These are phyloP conservation scores for Scatophagus argus DNA, from an alignment of 2,113 vertebrate genomes.

Conservation along the genomic window DNA sequence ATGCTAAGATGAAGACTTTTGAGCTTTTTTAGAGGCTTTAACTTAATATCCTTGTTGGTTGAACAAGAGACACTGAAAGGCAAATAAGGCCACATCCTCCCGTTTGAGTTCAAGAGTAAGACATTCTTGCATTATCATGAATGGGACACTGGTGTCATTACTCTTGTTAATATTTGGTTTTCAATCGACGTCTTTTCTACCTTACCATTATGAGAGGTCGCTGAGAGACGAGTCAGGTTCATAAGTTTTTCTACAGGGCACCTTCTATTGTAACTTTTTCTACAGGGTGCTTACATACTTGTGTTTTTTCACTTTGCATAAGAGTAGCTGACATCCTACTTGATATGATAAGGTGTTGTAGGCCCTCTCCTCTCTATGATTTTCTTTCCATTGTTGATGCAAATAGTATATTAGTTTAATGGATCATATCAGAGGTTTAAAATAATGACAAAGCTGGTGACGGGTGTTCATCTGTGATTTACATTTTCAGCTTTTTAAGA, in stretches of 20 bases:
- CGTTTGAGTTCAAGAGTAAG: constrained; percentile 31
- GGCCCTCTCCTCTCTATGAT: constrained; percentile 14
- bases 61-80: constrained; percentile 34
- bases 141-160: constrained; percentile 42
- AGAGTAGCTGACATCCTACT: constrained; percentile 38
- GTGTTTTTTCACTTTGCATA: constrained; percentile 45
- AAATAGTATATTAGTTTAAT: constrained; percentile 24
- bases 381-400: constrained; percentile 29
- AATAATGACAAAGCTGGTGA: background rate
- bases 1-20: constrained; percentile 53
- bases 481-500: constrained; percentile 19
- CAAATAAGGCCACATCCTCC: constrained; percentile 46
- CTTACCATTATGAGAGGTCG: constrained; percentile 49
- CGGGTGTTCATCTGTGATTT: constrained; percentile 2
- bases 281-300: constrained; percentile 54
- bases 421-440: constrained; percentile 39
- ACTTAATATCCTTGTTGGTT: constrained; percentile 31
- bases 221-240: constrained; percentile 45
- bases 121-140: constrained; percentile 31
- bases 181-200: constrained; percentile 53
- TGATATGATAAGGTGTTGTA: constrained; percentile 8
- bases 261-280: constrained; percentile 70
- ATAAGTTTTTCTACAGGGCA: constrained; percentile 66
- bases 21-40: constrained; percentile 76
- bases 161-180: constrained; percentile 42